These are phyloP conservation scores for Liasis olivaceus DNA, from an alignment of 2,797 vertebrate genomes.

Conservation along the genomic window DNA sequence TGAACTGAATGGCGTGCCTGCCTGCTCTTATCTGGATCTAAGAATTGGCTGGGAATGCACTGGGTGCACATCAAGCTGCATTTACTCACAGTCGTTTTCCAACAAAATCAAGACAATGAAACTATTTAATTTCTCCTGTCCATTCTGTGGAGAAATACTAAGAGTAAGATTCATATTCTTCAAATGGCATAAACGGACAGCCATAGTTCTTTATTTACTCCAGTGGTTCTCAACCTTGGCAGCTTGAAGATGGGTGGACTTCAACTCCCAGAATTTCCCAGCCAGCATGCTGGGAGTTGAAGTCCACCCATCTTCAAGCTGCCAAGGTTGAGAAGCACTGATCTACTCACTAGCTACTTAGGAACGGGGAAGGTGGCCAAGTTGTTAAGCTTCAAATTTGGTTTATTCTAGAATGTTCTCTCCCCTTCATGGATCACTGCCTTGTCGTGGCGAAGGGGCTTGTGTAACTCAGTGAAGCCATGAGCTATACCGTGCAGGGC, in stretches of 20 bases:
- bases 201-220: constrained; percentile 39
- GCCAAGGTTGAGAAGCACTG: too few species aligned
- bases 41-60: background rate
- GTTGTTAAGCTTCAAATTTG: constrained; percentile 12
- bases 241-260: too few species aligned
- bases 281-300: too few species aligned
- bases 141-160: constrained; percentile 3
- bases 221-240: too few species aligned
- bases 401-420: constrained; percentile 47
- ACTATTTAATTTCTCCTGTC: background rate
- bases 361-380: constrained; percentile 35
- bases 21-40: background rate
- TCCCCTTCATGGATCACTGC: too few species aligned
- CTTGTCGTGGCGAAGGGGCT: too few species aligned
- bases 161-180: background rate
- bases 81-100: background rate
- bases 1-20: background rate
- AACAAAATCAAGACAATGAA: background rate
- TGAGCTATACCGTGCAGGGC: too few species aligned
- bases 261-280: too few species aligned
- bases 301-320: too few species aligned
- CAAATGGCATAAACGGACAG: constrained; percentile 24
- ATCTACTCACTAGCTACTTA: constrained; percentile 5
- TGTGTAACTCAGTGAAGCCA: too few species aligned
- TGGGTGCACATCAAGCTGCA: too few species aligned